Evolutionary conservation across 1,140 invertebrate species (phyloP), one percentile per base, ranked within the genome.

Genomic region (Ericerus pela): DNA sequence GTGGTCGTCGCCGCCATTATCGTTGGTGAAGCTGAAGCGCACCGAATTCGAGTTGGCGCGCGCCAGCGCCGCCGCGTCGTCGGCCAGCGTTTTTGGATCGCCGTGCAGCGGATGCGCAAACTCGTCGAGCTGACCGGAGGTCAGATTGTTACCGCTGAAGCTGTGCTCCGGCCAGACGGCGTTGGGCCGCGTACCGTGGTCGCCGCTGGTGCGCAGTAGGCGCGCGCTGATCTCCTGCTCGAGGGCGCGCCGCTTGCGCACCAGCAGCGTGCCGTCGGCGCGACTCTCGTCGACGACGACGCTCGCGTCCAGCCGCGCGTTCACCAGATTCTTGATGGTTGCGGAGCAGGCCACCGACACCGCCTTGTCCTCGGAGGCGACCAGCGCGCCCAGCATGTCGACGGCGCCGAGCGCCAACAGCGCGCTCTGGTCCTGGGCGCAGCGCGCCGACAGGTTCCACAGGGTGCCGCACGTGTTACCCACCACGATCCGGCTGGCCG

Each of bases 361-460:
- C 88, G 95, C 93, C 70, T 92, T 90, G 69, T 97, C 92, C 65
- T 94, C 92, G 0, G 92, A 96, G 68, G 95, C 87, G 31, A 93
- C 88, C 1, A 97, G 72, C 66, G 88, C 92, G 16, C 87, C 76
- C 12, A 97, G 68, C 90, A 96, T 95, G 1, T 84, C 82, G 1
- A 96, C 87, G 0, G 92, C 93, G 0, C 90, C 91, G 64, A 96
- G 79, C 62, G 95, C 86, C 80, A 89, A 91, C 29, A 97, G 70
- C 51, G 82, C 78, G 55, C 83, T 78, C 64, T 97, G 93, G 70
- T 97, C 93, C 61, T 84, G 78, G 0, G 79, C 70, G 70, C 87
- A 92, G 30, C 90, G 78, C 0, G 91, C 91, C 0, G 92, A 95
- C 0, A 97, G 71, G 72, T 96, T 96, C 91, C 92, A 96, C 11